Base-by-base conservation (phyloP, 2,797 vertebrate species). In the Glyptemys insculpta region DNA sequence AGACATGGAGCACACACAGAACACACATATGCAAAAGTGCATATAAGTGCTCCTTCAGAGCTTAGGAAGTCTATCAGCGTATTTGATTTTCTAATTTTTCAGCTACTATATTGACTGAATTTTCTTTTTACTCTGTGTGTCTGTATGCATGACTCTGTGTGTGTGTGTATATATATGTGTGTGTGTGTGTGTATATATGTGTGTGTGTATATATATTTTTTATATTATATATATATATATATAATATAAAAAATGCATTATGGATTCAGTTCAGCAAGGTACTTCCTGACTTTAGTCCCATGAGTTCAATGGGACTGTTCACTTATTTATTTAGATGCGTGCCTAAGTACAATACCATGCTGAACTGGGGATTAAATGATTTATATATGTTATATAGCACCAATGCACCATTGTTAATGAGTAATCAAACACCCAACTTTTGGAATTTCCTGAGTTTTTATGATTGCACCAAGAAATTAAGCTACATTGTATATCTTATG, bases 1-100 rank as follows among this genome's bases (percentile, higher is more conserved):
- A 25, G 59, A 50, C n/a, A 74, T 83, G 47, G 21, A 74, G 56
- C 0, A 0, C 37, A 4, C 5, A 0, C 0, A 44, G 53, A 4
- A 0, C 27, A 50, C 19, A 31, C 50, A 50, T 5, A 50, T 50
- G 15, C 50, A 50, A 50, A 50, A 79, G 23, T 62, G 37, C 7
- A 0, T 90, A 54, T 50, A 50, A 53, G 52, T 53, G 19, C 52
- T 53, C 52, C 52, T 57, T 89, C 25, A 1, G 52, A 34, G 57
- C 41, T 5, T 37, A 34, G 62, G 54, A n/a, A 86, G 74, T 41
- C 15, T 59, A 49, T 4, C 34, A 3, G 57, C 44, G 34, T 79
- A 54, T 78, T 85, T 37, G 29, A 76, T 85, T 85, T 85, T 41
- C 4, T 41, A 47, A 25, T 53, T 86, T 86, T 78, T 34, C 31